Evolutionary conservation across 1,140 invertebrate species (phyloP), one percentile per base, ranked within the genome.

Genomic region (Heliconius nattereri): DNA sequence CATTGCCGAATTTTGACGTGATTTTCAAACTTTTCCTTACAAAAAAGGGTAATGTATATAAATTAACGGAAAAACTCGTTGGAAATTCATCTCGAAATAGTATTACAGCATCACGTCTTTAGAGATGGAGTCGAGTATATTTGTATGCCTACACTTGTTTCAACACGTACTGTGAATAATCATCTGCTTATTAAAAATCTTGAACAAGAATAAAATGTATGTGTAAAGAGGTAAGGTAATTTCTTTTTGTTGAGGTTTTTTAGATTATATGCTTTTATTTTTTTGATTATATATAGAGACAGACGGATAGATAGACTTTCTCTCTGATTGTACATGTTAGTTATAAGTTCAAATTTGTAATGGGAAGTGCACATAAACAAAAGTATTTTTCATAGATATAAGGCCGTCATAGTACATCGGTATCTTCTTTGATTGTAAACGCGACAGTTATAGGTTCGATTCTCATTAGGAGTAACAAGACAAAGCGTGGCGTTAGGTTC

Each of bases 131-230:
- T 80, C 71, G 77, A 85, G 82, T 85, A 75, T 85, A 81, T 82
- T 85, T 83, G 29, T 82, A 80, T 84, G 84, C 79, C 78, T 78
- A 80, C 82, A 73, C 81, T 66, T 82, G 83, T 84, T 81, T 77
- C 81, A 81, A 77, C 71, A 73, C 79, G 80, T 80, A 74, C 76
- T 35, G 73, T 78, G 79, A 85, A 83, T 83, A 83, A 80, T 79
- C 75, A 83, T 83, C 75, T 71, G 78, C 76, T 83, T 81, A 79
- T 79, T 79, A 79, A 79, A 79, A 79, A 76, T 72, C 77, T 78
- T 78, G 72, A 78, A 66, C 23, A 49, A 23, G 72, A 71, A 78
- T 40, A 72, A 54, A 66, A 66, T 66, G 60, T 66, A 60, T 11
- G 60, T 66, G 13, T 16, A 66, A 45, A 29, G 8, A n/a, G 40